Conservation (phyloP, 2,888 invertebrate species). For the Conus canariensis region DNA sequence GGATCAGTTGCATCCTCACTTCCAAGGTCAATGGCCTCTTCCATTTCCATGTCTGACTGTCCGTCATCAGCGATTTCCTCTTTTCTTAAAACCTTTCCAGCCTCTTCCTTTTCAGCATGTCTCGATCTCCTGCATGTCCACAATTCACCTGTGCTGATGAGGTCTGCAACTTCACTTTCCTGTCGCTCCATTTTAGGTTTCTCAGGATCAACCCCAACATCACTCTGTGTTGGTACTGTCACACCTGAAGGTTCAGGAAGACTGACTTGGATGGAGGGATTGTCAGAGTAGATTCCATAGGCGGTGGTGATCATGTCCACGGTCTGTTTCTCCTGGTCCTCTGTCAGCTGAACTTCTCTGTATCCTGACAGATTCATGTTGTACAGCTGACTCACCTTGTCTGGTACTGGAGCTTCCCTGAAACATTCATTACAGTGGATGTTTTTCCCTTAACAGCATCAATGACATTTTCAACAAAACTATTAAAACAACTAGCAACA, state of each 20-base stretch:
- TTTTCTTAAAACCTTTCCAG: neutral
- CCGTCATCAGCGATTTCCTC: neutral
- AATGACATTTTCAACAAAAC: no score
- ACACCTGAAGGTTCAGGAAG: neutral
- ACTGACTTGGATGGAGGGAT: conserved; percentile 23
- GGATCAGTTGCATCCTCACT: neutral
- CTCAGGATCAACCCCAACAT: neutral
- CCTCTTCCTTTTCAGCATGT: neutral
- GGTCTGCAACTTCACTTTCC: neutral
- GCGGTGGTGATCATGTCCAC: conserved; percentile 36
- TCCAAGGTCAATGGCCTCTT: neutral
- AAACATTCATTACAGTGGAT: neutral
- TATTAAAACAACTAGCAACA: no score
- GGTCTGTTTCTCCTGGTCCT: conserved; percentile 38
- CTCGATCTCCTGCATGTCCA: neutral
- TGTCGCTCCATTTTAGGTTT: neutral
- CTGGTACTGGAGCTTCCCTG: conserved; percentile 52
- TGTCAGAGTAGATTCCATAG: conserved; percentile 22
- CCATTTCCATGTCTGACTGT: neutral
- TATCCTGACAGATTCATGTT: neutral
- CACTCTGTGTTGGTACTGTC: neutral
- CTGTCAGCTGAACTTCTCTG: conserved; percentile 35
- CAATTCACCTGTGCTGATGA: neutral
- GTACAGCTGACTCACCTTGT: conserved; percentile 23
- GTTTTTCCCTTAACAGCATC: no score